Evolutionary conservation across 2,888 invertebrate genomes (phyloP).

Genomic region (Nomada ruficornis): DNA sequence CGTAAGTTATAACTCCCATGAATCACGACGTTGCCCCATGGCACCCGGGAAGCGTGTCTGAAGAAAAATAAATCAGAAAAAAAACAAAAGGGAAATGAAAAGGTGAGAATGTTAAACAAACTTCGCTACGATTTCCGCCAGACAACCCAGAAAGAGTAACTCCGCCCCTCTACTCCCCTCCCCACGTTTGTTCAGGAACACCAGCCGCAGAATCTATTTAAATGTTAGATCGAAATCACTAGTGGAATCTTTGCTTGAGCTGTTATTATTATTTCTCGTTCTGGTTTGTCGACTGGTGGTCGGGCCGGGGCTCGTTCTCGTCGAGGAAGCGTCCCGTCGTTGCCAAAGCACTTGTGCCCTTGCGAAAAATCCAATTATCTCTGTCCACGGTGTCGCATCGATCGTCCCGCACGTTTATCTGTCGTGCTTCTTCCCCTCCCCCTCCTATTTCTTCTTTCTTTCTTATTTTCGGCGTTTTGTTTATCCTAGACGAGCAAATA

Average conservation of each 20-base stretch:
- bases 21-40: too few species aligned
- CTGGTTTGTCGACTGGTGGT: constrained; percentile 35
- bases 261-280: constrained; percentile 68
- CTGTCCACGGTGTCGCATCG: constrained; percentile 43
- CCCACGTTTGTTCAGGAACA: constrained; percentile 13
- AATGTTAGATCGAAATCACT: constrained; percentile 63
- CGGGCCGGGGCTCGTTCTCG: constrained; percentile 58
- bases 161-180: not conserved
- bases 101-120: constrained; percentile 20
- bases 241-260: constrained; percentile 59
- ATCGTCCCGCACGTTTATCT: constrained; percentile 58
- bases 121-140: not conserved
- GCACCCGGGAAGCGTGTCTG: too few species aligned
- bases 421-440: constrained; percentile 37
- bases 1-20: too few species aligned
- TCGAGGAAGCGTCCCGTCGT: constrained; percentile 52
- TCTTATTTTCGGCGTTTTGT: too few species aligned
- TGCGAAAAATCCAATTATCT: constrained; percentile 66
- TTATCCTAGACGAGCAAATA: not conserved
- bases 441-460: not conserved
- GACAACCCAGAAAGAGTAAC: not conserved
- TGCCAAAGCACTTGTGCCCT: constrained; percentile 47
- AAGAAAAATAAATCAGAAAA: not conserved
- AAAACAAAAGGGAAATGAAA: not conserved
- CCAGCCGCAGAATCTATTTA: constrained; percentile 60